A percentile compares a stretch with the other conserved stretches of the same genome.
Conservation (phyloP, 2,113 vertebrate genomes). For the Nestor notabilis region DNA sequence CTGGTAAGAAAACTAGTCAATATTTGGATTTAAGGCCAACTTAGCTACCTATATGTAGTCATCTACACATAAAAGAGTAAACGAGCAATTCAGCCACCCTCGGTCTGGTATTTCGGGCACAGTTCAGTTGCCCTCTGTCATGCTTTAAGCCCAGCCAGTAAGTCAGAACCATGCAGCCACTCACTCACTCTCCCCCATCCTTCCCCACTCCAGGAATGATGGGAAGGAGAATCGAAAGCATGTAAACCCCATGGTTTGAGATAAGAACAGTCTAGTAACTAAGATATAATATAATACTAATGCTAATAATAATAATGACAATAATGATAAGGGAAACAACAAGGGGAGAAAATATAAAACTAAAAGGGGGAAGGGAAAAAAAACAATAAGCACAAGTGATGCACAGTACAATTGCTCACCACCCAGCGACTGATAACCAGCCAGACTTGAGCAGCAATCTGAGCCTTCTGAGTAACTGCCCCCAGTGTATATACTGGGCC, state of each 20-base stretch:
- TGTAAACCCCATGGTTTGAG: neutral
- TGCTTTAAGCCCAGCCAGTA: neutral
- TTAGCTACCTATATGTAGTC: neutral
- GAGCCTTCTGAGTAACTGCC: neutral
- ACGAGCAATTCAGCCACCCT: neutral
- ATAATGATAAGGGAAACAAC: neutral
- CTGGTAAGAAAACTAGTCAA: neutral
- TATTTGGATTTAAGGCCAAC: neutral
- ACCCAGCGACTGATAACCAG: neutral
- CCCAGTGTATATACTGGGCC: neutral
- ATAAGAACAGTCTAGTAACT: neutral
- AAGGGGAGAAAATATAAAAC: neutral
- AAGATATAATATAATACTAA: neutral
- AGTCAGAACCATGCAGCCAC: neutral
- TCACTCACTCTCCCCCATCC: neutral
- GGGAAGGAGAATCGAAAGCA: neutral
- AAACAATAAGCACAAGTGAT: neutral
- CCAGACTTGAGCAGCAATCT: neutral
- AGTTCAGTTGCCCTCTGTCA: neutral
- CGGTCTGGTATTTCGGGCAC: neutral
- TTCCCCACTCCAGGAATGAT: neutral
- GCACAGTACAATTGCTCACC: neutral
- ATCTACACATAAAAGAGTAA: neutral
- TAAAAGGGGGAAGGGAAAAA: neutral
- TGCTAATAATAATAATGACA: neutral